Evolutionary conservation across 2,888 invertebrate genomes (phyloP).

Genomic region (Melipona beecheii): DNA sequence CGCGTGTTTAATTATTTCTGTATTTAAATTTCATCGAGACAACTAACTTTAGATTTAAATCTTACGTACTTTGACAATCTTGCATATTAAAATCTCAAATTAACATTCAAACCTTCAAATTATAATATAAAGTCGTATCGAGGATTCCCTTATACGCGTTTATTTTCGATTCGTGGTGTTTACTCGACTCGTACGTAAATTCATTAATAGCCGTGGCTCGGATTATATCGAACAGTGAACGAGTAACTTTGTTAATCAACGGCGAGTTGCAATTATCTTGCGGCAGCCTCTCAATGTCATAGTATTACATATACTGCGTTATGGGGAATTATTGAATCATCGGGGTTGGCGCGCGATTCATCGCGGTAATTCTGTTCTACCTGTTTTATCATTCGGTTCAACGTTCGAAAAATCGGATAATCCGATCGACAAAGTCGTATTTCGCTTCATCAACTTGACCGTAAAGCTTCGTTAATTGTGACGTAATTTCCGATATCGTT

Average conservation of each 20-base stretch:
- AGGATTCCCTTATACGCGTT: background rate
- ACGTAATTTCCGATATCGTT: background rate
- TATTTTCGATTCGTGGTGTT: background rate
- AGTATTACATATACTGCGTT: conserved; percentile 3
- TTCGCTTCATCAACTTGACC: background rate
- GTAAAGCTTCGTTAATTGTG: background rate
- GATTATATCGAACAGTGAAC: conserved; percentile 5
- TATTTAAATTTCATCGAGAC: no score
- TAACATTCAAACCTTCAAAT: no score
- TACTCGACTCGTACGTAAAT: conserved; percentile 3
- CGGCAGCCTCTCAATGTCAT: conserved; percentile 8
- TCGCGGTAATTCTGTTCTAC: background rate
- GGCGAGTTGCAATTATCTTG: conserved; percentile 36
- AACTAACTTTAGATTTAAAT: no score
- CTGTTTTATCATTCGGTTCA: background rate
- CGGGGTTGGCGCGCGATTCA: background rate
- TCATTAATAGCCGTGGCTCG: conserved; percentile 1
- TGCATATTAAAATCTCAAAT: no score
- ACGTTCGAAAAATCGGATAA: background rate
- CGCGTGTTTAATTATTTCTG: no score
- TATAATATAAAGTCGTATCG: no score
- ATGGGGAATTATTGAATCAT: conserved; percentile 40
- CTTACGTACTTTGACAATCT: no score
- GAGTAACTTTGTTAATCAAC: conserved; percentile 45
- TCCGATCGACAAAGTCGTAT: background rate